A percentile compares a stretch with the other conserved stretches of the same genome.
Conservation (phyloP, 2,113 vertebrate species). For the Gallinago undulata region DNA sequence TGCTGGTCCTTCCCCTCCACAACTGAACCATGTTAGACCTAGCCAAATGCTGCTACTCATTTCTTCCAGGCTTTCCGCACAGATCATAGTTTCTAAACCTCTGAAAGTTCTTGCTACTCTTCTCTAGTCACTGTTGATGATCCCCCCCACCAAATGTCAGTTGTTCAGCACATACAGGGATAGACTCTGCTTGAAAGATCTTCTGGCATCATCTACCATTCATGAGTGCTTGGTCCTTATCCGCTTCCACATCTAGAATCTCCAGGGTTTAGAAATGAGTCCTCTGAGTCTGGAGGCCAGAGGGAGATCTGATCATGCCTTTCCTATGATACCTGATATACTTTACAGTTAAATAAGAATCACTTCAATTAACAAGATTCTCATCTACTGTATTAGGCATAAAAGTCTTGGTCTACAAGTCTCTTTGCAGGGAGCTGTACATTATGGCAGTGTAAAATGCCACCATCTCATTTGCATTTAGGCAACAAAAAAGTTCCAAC, state of each 20-base stretch:
- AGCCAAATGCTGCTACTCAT: background rate
- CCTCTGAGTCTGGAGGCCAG: background rate
- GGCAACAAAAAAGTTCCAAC: background rate
- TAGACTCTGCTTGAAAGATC: background rate
- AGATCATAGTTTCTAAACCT: background rate
- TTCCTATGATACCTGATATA: background rate
- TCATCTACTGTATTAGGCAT: background rate
- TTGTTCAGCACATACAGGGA: background rate
- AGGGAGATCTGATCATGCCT: background rate
- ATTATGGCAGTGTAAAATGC: background rate
- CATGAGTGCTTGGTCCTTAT: background rate
- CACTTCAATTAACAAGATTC: background rate
- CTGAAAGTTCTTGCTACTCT: background rate
- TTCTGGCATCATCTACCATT: background rate
- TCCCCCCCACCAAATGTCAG: fast-evolving
- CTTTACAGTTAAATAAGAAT: background rate
- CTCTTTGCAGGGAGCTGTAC: background rate
- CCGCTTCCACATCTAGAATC: background rate
- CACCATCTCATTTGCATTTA: background rate
- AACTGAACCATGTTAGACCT: background rate
- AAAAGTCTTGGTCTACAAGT: background rate
- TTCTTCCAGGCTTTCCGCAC: background rate
- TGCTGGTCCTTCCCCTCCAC: background rate
- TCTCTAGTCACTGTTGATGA: background rate
- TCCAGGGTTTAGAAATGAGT: background rate